Conservation (phyloP, 1,140 invertebrate species). For the Drosophila yakuba region DNA sequence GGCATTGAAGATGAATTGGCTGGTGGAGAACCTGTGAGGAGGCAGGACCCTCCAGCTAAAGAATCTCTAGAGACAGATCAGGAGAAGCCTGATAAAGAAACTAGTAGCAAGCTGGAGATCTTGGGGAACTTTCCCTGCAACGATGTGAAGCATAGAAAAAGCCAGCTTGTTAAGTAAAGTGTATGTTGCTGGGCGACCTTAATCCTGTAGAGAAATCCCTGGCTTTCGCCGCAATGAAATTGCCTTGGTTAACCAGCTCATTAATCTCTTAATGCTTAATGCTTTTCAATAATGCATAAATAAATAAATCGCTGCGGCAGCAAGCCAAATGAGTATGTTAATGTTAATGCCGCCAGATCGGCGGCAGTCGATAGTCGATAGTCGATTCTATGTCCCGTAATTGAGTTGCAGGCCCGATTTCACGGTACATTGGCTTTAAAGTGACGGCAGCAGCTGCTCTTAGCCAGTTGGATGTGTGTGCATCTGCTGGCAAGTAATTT, state of each 20-base stretch:
- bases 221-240: constrained; percentile 20
- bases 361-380: background rate
- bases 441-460: constrained; percentile 40
- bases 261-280: constrained; percentile 47
- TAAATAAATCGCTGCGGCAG: constrained; percentile 32
- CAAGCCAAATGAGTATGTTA: constrained; percentile 35
- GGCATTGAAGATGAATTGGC: background rate
- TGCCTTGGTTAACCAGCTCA: constrained; percentile 25
- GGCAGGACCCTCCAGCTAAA: background rate
- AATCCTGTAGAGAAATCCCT: background rate
- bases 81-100: background rate
- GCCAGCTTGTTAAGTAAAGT: constrained; percentile 1
- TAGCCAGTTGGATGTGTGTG: constrained; percentile 8
- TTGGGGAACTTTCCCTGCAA: background rate
- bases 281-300: constrained; percentile 26
- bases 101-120: too few relatives aligned
- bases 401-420: constrained; percentile 46
- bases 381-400: constrained; percentile 24
- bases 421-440: constrained; percentile 57
- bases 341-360: constrained; percentile 27
- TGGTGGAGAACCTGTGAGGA: background rate
- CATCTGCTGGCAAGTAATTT: constrained; percentile 64
- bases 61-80: background rate
- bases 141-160: background rate
- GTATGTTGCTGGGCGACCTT: constrained; percentile 6